A percentile compares a stretch with the other conserved stretches of the same genome.
Conservation (phyloP, 1,140 invertebrate species). For the Metaphire vulgaris region DNA sequence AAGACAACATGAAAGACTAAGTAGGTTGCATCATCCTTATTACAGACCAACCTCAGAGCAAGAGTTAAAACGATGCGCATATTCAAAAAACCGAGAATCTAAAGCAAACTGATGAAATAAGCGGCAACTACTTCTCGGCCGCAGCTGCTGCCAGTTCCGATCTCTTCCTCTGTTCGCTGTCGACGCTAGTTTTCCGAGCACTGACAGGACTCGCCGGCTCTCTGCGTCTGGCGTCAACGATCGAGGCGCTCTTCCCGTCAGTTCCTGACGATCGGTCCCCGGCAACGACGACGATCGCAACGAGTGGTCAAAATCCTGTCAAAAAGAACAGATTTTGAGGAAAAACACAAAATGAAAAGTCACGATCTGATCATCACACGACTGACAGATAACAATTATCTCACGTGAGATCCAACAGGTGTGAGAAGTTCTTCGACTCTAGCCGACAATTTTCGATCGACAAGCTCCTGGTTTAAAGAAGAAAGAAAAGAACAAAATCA, state of each 20-base stretch:
- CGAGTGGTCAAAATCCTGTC: background rate
- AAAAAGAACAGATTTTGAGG: too few species aligned
- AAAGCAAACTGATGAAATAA: too few species aligned
- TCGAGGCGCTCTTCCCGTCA: background rate
- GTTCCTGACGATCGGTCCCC: background rate
- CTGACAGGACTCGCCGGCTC: background rate
- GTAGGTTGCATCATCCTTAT: too few species aligned
- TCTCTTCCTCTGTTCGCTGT: background rate
- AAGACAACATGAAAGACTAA: too few species aligned
- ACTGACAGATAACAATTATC: background rate
- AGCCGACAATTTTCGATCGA: background rate
- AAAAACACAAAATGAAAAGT: too few species aligned
- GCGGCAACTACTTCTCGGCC: background rate
- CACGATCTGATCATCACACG: background rate
- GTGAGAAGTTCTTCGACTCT: background rate
- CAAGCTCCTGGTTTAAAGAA: background rate
- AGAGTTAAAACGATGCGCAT: too few species aligned
- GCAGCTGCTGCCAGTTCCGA: background rate
- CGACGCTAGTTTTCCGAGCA: background rate
- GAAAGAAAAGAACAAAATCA: too few species aligned
- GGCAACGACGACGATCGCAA: background rate
- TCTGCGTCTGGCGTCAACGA: background rate
- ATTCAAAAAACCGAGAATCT: too few species aligned
- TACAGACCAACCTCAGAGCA: too few species aligned
- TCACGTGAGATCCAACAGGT: background rate